phyloP scores from a whole-genome alignment of 2,113 vertebrate genomes.

The Otocyon megalotis region DNA sequence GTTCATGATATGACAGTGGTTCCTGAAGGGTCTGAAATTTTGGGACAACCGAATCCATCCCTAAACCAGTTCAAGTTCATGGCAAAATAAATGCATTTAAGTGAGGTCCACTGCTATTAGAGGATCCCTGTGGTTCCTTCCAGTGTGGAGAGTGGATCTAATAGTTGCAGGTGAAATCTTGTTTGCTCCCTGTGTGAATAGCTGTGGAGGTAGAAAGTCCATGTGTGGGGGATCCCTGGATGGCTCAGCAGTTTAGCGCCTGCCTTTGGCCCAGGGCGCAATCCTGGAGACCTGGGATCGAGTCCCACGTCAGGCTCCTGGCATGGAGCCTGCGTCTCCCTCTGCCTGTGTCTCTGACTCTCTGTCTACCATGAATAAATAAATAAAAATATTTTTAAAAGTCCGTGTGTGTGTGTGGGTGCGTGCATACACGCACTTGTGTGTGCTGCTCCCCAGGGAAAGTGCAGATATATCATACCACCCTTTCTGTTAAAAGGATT shows the following conservation, averaged over 20 bases:
- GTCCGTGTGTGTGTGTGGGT: fast-evolving
- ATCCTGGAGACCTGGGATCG: no score
- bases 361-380: no score
- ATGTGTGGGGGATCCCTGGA: no score
- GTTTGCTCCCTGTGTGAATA: not conserved
- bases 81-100: not conserved
- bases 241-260: no score
- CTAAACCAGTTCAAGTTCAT: not conserved
- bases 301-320: no score
- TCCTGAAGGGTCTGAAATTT: not conserved
- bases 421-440: no score
- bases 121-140: not conserved
- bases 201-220: not conserved
- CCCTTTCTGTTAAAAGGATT: constrained; percentile 1
- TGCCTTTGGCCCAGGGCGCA: no score
- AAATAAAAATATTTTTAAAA: not conserved
- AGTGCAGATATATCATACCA: not conserved
- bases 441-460: not conserved
- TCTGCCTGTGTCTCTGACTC: no score
- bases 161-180: not conserved
- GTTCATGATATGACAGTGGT: not conserved
- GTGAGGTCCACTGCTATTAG: not conserved
- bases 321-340: no score
- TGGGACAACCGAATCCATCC: not conserved
- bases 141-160: not conserved